Evolutionary conservation across 2,797 vertebrate species (phyloP), one percentile per base, ranked within the genome.

Genomic region (Paedocypris micromegethes): DNA sequence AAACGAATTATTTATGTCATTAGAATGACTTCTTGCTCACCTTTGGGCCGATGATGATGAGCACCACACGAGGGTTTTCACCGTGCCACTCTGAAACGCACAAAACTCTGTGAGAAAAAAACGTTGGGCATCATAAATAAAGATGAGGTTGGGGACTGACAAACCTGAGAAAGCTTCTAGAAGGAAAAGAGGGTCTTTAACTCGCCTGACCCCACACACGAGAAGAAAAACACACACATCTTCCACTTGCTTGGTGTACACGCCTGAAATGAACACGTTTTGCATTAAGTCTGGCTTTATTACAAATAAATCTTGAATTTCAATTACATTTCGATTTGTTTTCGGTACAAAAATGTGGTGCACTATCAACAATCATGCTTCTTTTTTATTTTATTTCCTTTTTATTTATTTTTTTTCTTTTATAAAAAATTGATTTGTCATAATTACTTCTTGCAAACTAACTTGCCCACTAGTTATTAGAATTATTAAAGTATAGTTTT

Each of bases 121-220:
- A 3, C 9, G 5, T 64, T 50, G 1, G 45, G 4, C 4, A 48
- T 7, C 2, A 48, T 6, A 3, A 58, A 41, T 5, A 58, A 42
- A 41, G 23, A 37, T 40, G 5, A 7, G 3, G 4, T 5, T 55
- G 42, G 52, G 3, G 55, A 6, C 3, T 57, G 0, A 9, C 41
- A 57, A 74, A 98, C 96, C 94, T 84, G 93, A 91, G 78, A 98
- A 97, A 0, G 47, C 84, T 0, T 93, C 85, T 5, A 92, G 86
- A 68, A 99, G 73, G 76, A 91, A 97, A 4, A 98, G 91, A 2
- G 95, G 96, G 72, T 98, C 96, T 73, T 99, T 99, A 56, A 98
- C 93, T 77, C 83, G 88, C 67, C 97, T 79, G 48, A 99, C 89
- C 3, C 96, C 96, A 37, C 96, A 99, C 8, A 99, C 83, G 82